phyloP scores from a whole-genome alignment of 2,797 vertebrate species.

The Schizopygopsis pylzovi region DNA sequence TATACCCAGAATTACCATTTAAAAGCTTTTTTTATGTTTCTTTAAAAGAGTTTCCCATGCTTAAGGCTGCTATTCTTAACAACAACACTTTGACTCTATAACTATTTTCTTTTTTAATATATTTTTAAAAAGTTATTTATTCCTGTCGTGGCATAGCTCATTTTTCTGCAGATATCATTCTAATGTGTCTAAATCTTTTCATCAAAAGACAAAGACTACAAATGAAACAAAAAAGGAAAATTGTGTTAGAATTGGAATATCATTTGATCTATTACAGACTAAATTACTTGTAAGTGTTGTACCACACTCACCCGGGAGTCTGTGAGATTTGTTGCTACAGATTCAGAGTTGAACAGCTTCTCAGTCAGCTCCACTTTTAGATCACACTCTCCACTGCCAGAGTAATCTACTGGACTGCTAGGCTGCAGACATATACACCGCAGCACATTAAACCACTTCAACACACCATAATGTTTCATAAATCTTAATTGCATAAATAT shows the following conservation, averaged over 20 bases:
- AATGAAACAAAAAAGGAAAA: background rate
- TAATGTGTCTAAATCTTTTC: background rate
- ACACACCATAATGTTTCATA: background rate
- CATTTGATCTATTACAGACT: background rate
- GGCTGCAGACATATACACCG: slow-evolving; percentile 70
- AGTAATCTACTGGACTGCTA: slow-evolving; percentile 78
- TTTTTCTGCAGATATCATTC: background rate
- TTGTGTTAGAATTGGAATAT: background rate
- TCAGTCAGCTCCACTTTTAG: slow-evolving; percentile 85
- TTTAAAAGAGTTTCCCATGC: background rate
- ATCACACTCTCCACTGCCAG: slow-evolving; percentile 54
- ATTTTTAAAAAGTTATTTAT: background rate
- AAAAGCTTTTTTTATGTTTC: background rate
- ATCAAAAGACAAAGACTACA: background rate
- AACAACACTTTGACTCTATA: background rate
- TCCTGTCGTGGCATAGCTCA: background rate
- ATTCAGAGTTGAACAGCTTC: slow-evolving; percentile 85
- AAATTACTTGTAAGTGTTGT: background rate
- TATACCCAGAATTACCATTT: background rate
- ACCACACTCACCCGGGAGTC: slow-evolving; percentile 37
- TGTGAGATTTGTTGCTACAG: slow-evolving; percentile 76
- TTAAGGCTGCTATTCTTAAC: background rate
- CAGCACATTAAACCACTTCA: slow-evolving; percentile 7
- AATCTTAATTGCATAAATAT: background rate
- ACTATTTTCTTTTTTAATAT: background rate